These are phyloP conservation scores for Chanos chanos DNA, from an alignment of 2,797 vertebrate species.

Conservation along the genomic window DNA sequence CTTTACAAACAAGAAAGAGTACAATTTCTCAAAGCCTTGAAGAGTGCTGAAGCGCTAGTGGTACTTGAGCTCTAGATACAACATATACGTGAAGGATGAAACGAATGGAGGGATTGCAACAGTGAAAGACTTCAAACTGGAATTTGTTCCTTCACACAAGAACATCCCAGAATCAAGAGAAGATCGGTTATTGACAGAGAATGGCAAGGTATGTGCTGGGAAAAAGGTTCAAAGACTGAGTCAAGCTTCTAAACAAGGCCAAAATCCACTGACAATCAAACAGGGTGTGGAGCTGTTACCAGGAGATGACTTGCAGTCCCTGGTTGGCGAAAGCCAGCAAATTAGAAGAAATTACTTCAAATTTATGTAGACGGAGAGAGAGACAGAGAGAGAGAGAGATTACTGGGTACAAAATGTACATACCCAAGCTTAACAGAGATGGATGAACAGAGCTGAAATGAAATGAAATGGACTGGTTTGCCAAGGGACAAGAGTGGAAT, in stretches of 20 bases:
- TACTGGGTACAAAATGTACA: too few relatives aligned
- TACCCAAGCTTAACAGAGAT: too few relatives aligned
- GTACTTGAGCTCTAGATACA: conserved; percentile 6
- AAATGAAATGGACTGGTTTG: conserved; percentile 26
- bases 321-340: background rate
- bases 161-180: conserved; percentile 4
- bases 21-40: background rate
- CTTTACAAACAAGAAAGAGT: background rate
- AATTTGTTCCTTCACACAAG: conserved; percentile 19
- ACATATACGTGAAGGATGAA: conserved; percentile 21
- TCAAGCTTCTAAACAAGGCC: conserved; percentile 10
- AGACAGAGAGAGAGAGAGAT: background rate
- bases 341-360: too few relatives aligned
- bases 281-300: too few relatives aligned
- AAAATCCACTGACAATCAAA: conserved; percentile 11
- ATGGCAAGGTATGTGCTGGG: background rate
- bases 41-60: background rate
- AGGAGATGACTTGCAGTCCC: background rate
- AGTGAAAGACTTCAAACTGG: conserved; percentile 17
- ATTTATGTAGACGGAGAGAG: too few relatives aligned
- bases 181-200: conserved; percentile 30
- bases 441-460: conserved; percentile 24
- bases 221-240: conserved; percentile 1
- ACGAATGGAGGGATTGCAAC: background rate
- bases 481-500: conserved; percentile 31